These are phyloP conservation scores for Otis tarda DNA, from an alignment of 2,113 vertebrate genomes.

Conservation along the genomic window DNA sequence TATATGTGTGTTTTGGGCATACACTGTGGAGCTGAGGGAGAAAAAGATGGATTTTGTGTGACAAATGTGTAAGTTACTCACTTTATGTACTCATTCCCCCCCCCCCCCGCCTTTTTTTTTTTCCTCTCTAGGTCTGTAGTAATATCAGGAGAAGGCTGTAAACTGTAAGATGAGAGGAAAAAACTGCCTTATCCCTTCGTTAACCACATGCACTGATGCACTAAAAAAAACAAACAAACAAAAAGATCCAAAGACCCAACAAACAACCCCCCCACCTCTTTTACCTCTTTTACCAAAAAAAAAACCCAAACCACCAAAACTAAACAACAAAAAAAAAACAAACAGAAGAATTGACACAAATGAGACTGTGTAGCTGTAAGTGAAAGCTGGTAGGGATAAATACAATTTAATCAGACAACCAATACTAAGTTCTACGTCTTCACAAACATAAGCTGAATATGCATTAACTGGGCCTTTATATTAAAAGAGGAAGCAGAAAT, in stretches of 20 bases:
- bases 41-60: background rate
- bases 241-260: background rate
- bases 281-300: background rate
- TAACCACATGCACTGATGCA: background rate
- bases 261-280: background rate
- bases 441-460: background rate
- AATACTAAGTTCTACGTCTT: background rate
- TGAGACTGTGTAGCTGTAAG: background rate
- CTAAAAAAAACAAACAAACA: background rate
- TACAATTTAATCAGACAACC: background rate
- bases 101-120: no score
- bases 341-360: background rate
- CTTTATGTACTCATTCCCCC: background rate
- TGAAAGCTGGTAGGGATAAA: background rate
- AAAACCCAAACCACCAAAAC: background rate
- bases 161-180: background rate
- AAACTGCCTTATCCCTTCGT: background rate
- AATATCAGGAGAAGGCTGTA: background rate
- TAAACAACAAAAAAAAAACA: no score
- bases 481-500: background rate
- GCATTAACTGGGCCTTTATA: background rate
- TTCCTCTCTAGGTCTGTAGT: accelerated
- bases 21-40: background rate
- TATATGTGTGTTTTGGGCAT: background rate
- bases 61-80: background rate